Conservation (phyloP, 2,113 vertebrate genomes). For the Manacus vitellinus region DNA sequence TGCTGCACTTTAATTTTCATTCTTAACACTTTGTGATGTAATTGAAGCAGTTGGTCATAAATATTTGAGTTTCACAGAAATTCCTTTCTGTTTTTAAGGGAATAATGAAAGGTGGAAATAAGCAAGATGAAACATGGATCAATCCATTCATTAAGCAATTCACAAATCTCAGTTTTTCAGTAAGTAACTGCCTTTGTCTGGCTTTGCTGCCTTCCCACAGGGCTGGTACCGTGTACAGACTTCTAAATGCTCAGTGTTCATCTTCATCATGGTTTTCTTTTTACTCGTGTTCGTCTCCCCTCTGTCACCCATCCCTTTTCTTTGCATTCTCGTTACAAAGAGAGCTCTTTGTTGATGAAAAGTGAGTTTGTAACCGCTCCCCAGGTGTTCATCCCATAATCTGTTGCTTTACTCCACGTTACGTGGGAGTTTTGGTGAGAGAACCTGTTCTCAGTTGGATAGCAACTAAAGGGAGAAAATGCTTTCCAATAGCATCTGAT, state of each 20-base stretch:
- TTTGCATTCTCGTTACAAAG: not conserved
- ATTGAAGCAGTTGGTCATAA: not conserved
- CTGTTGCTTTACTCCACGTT: not conserved
- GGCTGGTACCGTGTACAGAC: not conserved
- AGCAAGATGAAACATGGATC: conserved; percentile 95
- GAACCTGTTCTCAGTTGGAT: not conserved
- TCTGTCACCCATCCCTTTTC: not conserved
- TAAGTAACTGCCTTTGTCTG: conserved; percentile 71
- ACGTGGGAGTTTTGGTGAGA: not conserved
- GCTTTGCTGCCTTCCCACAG: not conserved
- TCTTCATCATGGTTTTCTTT: not conserved
- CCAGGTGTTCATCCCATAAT: not conserved
- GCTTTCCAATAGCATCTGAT: not conserved
- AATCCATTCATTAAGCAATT: conserved; percentile 96
- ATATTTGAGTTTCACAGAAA: not conserved
- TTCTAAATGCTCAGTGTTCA: not conserved
- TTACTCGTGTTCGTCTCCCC: not conserved
- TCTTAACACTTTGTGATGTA: not conserved
- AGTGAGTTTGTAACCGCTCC: not conserved
- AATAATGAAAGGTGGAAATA: conserved; percentile 89
- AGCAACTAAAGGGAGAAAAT: not conserved
- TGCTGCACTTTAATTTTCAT: not conserved
- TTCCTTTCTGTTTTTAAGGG: conserved; percentile 79
- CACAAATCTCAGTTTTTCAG: conserved; percentile 90
- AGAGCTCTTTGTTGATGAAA: not conserved